Base-by-base conservation (phyloP, 2,113 vertebrate species). In the Oophaga pumilio region DNA sequence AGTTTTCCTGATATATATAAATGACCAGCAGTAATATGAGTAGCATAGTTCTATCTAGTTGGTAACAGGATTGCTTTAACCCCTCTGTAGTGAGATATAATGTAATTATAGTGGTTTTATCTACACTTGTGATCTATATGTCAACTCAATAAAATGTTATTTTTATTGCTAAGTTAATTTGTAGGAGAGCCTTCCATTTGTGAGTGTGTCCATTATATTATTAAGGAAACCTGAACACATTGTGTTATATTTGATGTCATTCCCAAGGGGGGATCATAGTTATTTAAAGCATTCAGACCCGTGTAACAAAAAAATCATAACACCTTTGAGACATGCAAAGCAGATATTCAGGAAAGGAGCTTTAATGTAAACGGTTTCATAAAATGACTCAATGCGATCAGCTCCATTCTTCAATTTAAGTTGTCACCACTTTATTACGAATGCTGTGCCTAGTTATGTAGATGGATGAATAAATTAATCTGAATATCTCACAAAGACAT, bases 331-430 rank as follows among this genome's bases (percentile, higher is more conserved):
- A 24, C 22, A 15, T 14, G 57, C 49, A 57, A 56, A 26, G 56
- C 22, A 59, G 53, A 59, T 57, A 79, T 79, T 57, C 77, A 57
- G 77, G 20, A 77, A 9, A 52, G 24, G 15, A 28, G 52, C 24
- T 79, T 28, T 28, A 28, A 59, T 79, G 73, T 50, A 79, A 57
- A 18, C 6, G 7, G 11, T 79, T n/a, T 28, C 14, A 57, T 79
- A 28, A 13, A 59, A 79, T 57, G 17, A 57, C 24, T 14, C 6
- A 28, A 57, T 79, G 52, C 22, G 7, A 57, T 79, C 77, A 18
- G 52, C 20, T 76, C 50, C 52, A 78, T 7, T 26, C 49, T 78
- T 78, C 66, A 78, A 78, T 78, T 57, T 78, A 78, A 56, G 52
- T 56, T 57, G 24, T 57, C 56, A 79, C 8, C 53, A 79, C 24